These are phyloP conservation scores for Neodiprion virginianus DNA, from an alignment of 1,140 invertebrate genomes.

Conservation along the genomic window DNA sequence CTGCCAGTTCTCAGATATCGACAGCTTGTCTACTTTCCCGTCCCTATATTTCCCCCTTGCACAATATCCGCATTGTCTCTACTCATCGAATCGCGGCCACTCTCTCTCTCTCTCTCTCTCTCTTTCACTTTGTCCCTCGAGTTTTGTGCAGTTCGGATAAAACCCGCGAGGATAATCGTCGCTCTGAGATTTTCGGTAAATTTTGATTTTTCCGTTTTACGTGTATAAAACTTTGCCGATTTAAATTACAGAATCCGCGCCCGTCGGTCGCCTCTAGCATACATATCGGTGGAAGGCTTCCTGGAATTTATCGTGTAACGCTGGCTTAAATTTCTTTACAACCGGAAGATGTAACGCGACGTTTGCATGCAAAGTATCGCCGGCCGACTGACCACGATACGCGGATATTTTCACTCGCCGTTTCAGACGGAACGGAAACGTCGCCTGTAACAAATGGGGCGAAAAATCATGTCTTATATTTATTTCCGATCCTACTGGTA, in stretches of 20 bases:
- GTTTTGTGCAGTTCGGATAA: too few relatives aligned
- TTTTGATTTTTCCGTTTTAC: background rate
- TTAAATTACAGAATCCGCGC: too few relatives aligned
- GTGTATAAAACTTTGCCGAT: background rate
- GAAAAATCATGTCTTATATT: constrained; percentile 31
- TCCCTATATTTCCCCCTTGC: background rate
- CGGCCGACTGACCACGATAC: constrained; percentile 40
- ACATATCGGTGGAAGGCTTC: background rate
- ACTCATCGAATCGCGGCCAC: background rate
- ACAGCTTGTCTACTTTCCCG: background rate
- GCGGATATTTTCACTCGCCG: constrained; percentile 25
- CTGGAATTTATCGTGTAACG: background rate
- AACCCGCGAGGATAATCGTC: background rate
- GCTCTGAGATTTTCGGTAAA: background rate
- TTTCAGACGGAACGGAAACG: constrained; percentile 34
- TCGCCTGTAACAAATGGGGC: constrained; percentile 41
- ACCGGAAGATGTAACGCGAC: constrained; percentile 10
- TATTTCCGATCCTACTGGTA: background rate
- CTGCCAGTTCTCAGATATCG: background rate
- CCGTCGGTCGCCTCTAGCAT: too few relatives aligned
- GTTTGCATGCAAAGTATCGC: constrained; percentile 45
- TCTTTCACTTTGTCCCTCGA: too few relatives aligned
- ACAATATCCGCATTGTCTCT: background rate
- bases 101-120: too few relatives aligned
- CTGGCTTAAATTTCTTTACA: constrained; percentile 22